Evolutionary conservation across 2,797 vertebrate species (phyloP), one percentile per base, ranked within the genome.

Genomic region (Lagorchestes hirsutus): DNA sequence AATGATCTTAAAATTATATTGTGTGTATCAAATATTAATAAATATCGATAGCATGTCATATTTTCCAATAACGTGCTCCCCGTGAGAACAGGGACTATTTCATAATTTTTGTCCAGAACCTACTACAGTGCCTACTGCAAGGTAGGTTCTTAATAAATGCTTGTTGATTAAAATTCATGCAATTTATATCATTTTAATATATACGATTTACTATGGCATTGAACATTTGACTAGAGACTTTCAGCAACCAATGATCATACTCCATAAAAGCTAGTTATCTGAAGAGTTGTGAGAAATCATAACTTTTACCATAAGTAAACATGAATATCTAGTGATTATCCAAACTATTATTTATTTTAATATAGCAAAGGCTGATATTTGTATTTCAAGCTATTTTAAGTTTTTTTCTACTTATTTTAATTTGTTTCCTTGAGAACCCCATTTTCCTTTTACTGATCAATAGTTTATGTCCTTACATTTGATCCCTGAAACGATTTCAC

Each of bases 341-440:
- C 54, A 96, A 52, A 91, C 95, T 96, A 55, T 12, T 94, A 92
- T 97, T 94, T 82, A 40, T 46, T 97, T 98, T 96, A 97, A 97
- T 95, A 96, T 50, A 97, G 74, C 40, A 98, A 96, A 97, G 96
- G 62, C 57, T 93, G 34, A 54, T 12, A 90, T 82, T 97, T 97
- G 96, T 94, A 96, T 98, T 97, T 98, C 90, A 97, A 97, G 93
- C 55, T 92, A 97, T 95, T 95, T 97, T 97, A 98, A 93, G 46
- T 27, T 95, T 94, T 93, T 97, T 96, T 97, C 97, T 95, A 95
- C 93, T 97, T 52, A 56, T 54, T 91, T 94, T 96, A 92, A 97
- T 96, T 52, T 97, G 90, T 67, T 98, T 97, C 58, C 93, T 96
- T 96, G 93, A 55, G 97, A 98, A 27, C 57, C 92, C 56, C 92